A percentile compares a stretch with the other conserved stretches of the same genome.
Evolutionary conservation across 92 coral and sea anemone species (phyloP).

Genomic region (Phenganax marumi): DNA sequence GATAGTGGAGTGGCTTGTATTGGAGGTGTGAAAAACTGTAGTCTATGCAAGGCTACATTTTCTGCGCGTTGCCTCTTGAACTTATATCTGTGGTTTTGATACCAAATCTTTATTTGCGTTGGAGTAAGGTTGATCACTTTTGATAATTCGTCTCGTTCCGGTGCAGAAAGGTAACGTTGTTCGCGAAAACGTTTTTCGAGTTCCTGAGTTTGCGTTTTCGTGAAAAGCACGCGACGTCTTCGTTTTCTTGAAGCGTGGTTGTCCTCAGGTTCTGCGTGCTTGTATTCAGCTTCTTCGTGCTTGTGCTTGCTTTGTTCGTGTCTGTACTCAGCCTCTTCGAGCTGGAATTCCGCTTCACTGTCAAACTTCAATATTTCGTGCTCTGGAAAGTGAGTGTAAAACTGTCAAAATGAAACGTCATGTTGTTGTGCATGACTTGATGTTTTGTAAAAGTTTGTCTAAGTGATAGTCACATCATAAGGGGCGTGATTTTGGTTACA

Average conservation of each 20-base stretch:
- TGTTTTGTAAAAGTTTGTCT: neutral
- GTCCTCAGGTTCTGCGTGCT: neutral
- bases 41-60: neutral
- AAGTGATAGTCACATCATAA: no score
- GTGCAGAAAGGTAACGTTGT: constrained; percentile 86
- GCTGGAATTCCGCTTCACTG: neutral
- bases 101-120: constrained; percentile 98
- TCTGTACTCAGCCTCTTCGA: neutral
- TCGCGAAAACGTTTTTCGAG: constrained; percentile 92
- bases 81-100: constrained; percentile 95
- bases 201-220: constrained; percentile 83
- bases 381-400: neutral
- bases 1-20: neutral
- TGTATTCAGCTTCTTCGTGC: neutral
- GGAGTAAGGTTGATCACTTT: constrained; percentile 84
- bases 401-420: no score
- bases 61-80: constrained; percentile 55
- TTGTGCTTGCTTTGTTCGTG: neutral
- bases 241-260: constrained; percentile 49
- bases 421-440: no score
- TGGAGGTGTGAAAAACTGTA: constrained; percentile 12
- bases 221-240: constrained; percentile 81
- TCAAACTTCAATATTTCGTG: neutral
- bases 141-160: constrained; percentile 88
- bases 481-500: neutral